Evolutionary conservation across 2,113 vertebrate genomes (phyloP).

Genomic region (Cercopithecus mona): DNA sequence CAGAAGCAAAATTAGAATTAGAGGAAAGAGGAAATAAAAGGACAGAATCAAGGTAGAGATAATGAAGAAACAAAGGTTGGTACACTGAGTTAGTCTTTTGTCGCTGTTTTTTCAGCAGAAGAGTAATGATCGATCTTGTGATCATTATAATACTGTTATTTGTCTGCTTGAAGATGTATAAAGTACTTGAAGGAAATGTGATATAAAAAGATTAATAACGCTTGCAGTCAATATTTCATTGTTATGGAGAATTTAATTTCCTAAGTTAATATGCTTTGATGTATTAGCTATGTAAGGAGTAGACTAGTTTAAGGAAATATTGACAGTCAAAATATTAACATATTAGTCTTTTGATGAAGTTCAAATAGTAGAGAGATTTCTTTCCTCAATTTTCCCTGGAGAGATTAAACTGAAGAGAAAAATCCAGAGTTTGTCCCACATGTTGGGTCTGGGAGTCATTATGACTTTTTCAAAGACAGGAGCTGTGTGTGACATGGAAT

Average conservation of each 20-base stretch:
- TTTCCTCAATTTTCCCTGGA: neutral
- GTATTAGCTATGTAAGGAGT: neutral
- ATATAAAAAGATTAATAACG: neutral
- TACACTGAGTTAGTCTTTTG: neutral
- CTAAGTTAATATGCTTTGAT: neutral
- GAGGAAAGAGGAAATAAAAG: neutral
- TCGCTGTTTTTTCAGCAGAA: neutral
- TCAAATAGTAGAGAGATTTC: neutral
- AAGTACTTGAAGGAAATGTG: neutral
- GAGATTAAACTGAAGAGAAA: neutral
- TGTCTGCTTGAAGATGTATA: neutral
- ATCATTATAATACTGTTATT: neutral
- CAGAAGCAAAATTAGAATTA: neutral
- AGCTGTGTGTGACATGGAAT: neutral
- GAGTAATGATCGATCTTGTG: neutral
- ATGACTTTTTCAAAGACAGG: neutral
- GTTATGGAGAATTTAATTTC: neutral
- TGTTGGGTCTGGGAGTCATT: neutral
- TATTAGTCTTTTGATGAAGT: neutral
- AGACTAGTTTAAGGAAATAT: neutral
- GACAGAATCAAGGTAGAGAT: neutral
- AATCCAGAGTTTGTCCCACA: neutral
- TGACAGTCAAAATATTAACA: neutral
- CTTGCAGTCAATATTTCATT: neutral
- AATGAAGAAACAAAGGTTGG: neutral